Conservation (phyloP, 2,888 invertebrate species). For the Antitype chi region DNA sequence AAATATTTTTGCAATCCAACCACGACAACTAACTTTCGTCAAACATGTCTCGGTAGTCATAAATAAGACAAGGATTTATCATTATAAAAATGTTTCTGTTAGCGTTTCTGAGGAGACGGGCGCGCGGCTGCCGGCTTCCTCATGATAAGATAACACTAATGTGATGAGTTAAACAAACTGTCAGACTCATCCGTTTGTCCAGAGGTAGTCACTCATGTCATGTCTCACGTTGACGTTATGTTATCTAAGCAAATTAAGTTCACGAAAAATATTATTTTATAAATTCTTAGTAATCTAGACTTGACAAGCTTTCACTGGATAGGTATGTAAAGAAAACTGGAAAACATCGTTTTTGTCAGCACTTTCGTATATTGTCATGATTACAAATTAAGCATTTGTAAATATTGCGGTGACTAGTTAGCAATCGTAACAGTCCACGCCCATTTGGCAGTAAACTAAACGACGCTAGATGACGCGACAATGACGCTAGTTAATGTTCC, state of each 20-base stretch:
- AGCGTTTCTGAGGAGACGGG: slow-evolving; percentile 63
- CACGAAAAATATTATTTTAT: slow-evolving; percentile 47
- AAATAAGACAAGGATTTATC: slow-evolving; percentile 69
- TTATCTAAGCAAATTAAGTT: slow-evolving; percentile 57
- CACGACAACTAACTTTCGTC: slow-evolving; percentile 36
- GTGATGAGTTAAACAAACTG: slow-evolving; percentile 65
- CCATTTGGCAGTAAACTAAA: slow-evolving; percentile 55
- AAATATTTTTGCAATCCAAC: slow-evolving; percentile 29
- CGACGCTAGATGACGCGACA: slow-evolving; percentile 47
- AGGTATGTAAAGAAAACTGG: slow-evolving; percentile 1
- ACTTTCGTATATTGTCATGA: not conserved
- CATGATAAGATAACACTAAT: slow-evolving; percentile 76
- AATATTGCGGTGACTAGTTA: slow-evolving; percentile 39
- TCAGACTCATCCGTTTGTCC: slow-evolving; percentile 59
- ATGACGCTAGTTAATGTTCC: slow-evolving; percentile 50
- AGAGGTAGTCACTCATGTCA: slow-evolving; percentile 69
- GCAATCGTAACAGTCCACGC: slow-evolving; percentile 37
- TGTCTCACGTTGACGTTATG: slow-evolving; percentile 66
- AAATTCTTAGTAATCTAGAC: slow-evolving; percentile 24
- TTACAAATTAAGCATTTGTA: slow-evolving; percentile 40
- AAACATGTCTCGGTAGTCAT: slow-evolving; percentile 63
- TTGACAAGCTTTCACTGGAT: slow-evolving; percentile 38
- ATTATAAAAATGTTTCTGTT: slow-evolving; percentile 73
- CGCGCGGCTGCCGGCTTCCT: slow-evolving; percentile 61
- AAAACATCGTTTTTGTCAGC: slow-evolving; percentile 6